Conservation (phyloP, 2,888 invertebrate genomes). For the Polyploca ridens region DNA sequence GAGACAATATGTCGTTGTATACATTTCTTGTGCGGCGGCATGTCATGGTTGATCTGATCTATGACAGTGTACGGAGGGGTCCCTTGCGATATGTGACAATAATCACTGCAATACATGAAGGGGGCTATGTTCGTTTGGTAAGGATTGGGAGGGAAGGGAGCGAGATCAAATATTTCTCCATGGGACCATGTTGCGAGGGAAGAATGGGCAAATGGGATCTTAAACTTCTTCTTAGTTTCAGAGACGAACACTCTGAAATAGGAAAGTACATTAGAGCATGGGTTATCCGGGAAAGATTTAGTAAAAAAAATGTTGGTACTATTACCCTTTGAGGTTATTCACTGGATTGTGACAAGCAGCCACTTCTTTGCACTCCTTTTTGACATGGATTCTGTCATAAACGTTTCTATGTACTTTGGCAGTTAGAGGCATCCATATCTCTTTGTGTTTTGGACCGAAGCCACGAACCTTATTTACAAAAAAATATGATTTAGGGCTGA, state of each 20-base stretch:
- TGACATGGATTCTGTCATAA: constrained; percentile 71
- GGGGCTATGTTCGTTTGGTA: constrained; percentile 76
- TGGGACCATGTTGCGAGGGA: constrained; percentile 65
- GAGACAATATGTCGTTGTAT: constrained; percentile 59
- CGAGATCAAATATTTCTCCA: constrained; percentile 66
- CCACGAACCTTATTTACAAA: constrained; percentile 58
- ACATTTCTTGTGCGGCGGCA: constrained; percentile 56
- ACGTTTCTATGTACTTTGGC: constrained; percentile 62
- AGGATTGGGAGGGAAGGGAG: constrained; percentile 73
- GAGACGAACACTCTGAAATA: constrained; percentile 67
- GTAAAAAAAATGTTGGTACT: constrained; percentile 14
- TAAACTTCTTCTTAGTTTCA: constrained; percentile 69
- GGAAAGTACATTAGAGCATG: constrained; percentile 17
- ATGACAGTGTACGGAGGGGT: constrained; percentile 68
- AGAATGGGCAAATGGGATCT: constrained; percentile 60
- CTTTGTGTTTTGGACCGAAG: constrained; percentile 70
- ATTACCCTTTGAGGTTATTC: constrained; percentile 70
- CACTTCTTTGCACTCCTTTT: constrained; percentile 73
- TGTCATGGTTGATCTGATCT: constrained; percentile 58
- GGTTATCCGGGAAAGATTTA: background rate
- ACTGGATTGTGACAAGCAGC: constrained; percentile 75
- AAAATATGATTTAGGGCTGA: constrained; percentile 1
- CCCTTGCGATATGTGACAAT: constrained; percentile 72
- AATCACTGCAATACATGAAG: constrained; percentile 80
- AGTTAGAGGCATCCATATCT: constrained; percentile 75